These are phyloP conservation scores for Ceyx margarethae DNA, from an alignment of 2,113 vertebrate species.

Conservation along the genomic window DNA sequence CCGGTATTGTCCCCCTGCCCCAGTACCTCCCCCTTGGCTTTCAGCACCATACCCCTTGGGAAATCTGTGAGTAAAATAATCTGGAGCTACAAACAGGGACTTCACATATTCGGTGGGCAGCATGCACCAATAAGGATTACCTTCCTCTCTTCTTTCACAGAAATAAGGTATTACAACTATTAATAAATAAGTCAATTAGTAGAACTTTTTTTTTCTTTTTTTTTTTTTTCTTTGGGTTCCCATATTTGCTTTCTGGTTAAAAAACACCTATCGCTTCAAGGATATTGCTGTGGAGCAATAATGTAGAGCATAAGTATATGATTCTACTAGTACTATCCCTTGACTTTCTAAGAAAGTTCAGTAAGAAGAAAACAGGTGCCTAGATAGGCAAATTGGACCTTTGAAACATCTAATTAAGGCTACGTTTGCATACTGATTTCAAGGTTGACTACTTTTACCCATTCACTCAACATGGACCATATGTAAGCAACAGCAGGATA, in stretches of 20 bases:
- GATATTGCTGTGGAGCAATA: neutral
- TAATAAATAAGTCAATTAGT: constrained; percentile 49
- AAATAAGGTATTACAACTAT: constrained; percentile 18
- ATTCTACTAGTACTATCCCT: neutral
- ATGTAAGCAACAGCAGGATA: constrained; percentile 18
- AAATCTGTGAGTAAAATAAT: constrained; percentile 37
- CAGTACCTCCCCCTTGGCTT: neutral
- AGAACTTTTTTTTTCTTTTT: neutral
- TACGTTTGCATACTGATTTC: constrained; percentile 29
- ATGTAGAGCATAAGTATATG: neutral
- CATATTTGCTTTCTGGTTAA: constrained; percentile 8
- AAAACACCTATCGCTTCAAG: neutral
- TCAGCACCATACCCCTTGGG: neutral
- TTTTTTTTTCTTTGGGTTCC: neutral
- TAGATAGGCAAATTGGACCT: neutral
- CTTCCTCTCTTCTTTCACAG: constrained; percentile 23
- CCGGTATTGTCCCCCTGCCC: neutral
- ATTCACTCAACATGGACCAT: neutral
- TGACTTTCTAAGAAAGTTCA: neutral
- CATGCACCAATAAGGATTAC: constrained; percentile 13
- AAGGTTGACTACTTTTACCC: constrained; percentile 25
- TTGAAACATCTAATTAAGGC: constrained; percentile 36
- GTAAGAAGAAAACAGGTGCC: neutral
- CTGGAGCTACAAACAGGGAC: neutral
- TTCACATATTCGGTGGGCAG: constrained; percentile 32